Evolutionary conservation across 1,140 invertebrate genomes (phyloP).

Genomic region (Polyergus mexicanus): DNA sequence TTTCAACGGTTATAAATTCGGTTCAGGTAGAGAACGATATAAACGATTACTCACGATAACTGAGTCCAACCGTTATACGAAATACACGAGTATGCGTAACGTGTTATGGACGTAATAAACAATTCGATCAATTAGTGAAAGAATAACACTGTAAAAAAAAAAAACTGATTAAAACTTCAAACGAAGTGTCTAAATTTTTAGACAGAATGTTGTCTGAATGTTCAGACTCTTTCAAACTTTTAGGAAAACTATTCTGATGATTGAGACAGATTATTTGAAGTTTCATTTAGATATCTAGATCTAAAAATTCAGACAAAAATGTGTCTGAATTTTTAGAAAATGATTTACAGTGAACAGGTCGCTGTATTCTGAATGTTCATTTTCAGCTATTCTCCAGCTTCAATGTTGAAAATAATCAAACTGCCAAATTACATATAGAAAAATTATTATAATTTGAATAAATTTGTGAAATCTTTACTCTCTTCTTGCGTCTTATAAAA

Average conservation of each 20-base stretch:
- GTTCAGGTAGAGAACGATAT: not conserved
- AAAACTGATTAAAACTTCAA: too few relatives aligned
- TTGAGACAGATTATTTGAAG: too few relatives aligned
- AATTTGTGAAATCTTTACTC: not conserved
- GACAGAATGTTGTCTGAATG: too few relatives aligned
- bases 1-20: constrained; percentile 12
- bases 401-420: not conserved
- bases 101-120: not conserved
- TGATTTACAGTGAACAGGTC: not conserved
- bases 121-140: not conserved
- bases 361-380: not conserved
- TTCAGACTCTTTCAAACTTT: too few relatives aligned
- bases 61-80: not conserved
- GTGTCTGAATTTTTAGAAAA: too few relatives aligned
- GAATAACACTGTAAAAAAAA: not conserved
- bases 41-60: not conserved
- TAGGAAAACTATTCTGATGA: too few relatives aligned
- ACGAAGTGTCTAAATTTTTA: too few relatives aligned
- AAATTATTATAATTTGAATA: not conserved
- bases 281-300: too few relatives aligned
- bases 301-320: too few relatives aligned
- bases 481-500: not conserved
- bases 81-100: too few relatives aligned
- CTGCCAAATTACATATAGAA: not conserved
- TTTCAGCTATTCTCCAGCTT: not conserved